phyloP scores from a whole-genome alignment of 2,113 vertebrate species.

The Calyptomena viridis region DNA sequence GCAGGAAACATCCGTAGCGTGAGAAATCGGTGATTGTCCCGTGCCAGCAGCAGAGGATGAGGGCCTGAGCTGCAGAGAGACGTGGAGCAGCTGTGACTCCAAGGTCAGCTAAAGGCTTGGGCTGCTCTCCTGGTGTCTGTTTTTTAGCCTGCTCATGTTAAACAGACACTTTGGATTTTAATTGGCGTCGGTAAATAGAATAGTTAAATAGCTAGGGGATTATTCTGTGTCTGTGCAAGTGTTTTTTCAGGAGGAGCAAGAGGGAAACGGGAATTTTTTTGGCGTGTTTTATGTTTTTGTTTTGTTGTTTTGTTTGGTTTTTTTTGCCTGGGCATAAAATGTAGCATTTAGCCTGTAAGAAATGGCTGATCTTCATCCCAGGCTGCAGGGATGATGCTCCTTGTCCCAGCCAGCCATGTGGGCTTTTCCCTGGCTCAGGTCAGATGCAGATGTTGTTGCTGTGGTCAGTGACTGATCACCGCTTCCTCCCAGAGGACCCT shows the following conservation, averaged over 20 bases:
- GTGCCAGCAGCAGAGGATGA: neutral
- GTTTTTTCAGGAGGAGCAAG: neutral
- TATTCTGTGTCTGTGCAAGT: neutral
- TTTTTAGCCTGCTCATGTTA: neutral
- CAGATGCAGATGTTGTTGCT: constrained; percentile 34
- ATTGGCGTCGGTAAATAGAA: neutral
- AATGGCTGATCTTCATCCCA: neutral
- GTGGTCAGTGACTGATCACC: neutral
- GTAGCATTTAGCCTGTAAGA: neutral
- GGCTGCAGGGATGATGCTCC: neutral
- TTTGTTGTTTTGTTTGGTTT: neutral
- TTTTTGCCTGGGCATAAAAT: neutral
- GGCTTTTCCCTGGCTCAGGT: neutral
- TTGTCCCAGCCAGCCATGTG: neutral
- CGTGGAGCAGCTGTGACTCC: neutral
- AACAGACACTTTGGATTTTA: neutral
- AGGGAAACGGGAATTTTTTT: neutral
- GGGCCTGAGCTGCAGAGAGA: neutral
- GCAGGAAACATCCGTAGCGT: neutral
- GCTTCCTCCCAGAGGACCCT: neutral
- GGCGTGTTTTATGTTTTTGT: too few relatives aligned
- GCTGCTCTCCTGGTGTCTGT: neutral
- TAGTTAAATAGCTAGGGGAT: neutral
- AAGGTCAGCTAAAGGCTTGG: neutral
- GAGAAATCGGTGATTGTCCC: neutral